Conservation (phyloP, 2,113 vertebrate species). For the Oreochromis tanganicae region DNA sequence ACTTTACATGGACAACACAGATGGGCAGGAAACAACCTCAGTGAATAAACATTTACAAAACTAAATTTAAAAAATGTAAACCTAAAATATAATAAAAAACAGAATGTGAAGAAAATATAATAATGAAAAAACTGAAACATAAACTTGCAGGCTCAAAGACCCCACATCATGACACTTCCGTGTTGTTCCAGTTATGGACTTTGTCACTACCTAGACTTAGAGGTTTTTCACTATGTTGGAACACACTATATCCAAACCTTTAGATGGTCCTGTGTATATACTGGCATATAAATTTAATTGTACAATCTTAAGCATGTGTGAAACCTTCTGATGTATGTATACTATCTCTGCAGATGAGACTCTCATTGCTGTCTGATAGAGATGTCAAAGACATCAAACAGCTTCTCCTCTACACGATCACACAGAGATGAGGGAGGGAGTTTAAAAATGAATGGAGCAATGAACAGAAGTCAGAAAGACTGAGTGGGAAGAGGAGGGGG, state of each 20-base stretch:
- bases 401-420: background rate
- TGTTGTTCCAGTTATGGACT: background rate
- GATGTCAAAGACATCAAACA: conserved; percentile 22
- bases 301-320: background rate
- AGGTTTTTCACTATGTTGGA: background rate
- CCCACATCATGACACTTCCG: background rate
- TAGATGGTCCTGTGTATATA: background rate
- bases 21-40: background rate
- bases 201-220: background rate
- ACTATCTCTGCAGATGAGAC: background rate
- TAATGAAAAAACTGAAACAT: background rate
- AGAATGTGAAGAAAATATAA: background rate
- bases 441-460: background rate
- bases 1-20: background rate
- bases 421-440: background rate
- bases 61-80: background rate
- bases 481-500: background rate
- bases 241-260: background rate
- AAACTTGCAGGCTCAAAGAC: background rate
- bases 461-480: background rate
- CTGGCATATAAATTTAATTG: background rate
- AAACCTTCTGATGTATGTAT: background rate
- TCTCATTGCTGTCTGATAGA: conserved; percentile 1
- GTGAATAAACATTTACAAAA: no score
- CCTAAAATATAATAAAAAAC: background rate